These are phyloP conservation scores for Tribolium madens DNA, from an alignment of 1,140 invertebrate genomes.

Conservation along the genomic window DNA sequence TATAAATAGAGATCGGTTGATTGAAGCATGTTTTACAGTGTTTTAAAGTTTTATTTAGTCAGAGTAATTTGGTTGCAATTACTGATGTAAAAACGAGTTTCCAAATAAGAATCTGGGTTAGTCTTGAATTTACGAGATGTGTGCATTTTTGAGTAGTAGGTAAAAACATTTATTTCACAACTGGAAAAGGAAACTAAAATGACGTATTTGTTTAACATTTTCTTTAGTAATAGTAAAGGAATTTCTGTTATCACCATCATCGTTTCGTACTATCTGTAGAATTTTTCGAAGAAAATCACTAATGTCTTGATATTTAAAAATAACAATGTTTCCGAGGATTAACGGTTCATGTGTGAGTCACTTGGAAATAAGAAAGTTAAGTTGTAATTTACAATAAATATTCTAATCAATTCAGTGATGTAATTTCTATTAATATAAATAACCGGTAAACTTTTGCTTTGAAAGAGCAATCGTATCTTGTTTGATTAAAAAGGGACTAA, in stretches of 20 bases:
- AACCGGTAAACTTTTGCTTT: background rate
- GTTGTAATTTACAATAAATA: background rate
- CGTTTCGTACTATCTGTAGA: background rate
- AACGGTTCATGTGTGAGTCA: background rate
- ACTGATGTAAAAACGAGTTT: constrained; percentile 8
- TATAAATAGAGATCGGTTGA: background rate
- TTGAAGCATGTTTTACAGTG: background rate
- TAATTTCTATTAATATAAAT: background rate
- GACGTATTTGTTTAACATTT: too few species aligned
- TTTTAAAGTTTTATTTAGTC: background rate
- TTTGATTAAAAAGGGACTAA: background rate
- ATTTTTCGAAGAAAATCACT: background rate
- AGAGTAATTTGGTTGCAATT: background rate
- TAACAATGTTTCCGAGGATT: background rate
- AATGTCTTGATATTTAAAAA: background rate
- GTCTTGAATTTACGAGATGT: background rate
- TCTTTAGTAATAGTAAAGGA: background rate
- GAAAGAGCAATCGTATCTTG: background rate
- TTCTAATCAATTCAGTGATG: background rate
- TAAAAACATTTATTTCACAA: too few species aligned
- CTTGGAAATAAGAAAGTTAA: background rate
- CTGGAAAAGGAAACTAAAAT: too few species aligned
- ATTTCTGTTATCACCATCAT: background rate
- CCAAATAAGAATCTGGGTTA: constrained; percentile 23
- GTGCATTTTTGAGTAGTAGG: too few species aligned